phyloP scores from a whole-genome alignment of 2,113 vertebrate genomes.

The Neomonachus schauinslandi region DNA sequence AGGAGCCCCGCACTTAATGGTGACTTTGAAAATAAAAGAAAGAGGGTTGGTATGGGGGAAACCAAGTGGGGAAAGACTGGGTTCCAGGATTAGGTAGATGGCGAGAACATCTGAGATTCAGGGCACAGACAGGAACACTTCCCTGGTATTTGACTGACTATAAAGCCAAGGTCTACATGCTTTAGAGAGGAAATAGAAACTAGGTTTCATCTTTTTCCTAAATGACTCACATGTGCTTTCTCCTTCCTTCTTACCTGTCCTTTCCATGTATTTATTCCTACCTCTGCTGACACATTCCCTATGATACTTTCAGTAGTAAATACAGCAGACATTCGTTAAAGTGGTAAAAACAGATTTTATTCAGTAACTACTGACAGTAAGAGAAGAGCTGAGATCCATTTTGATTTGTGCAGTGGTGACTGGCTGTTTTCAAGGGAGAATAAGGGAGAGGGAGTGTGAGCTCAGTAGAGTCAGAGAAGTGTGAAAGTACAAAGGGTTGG shows the following conservation, averaged over 20 bases:
- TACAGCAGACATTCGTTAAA: not conserved
- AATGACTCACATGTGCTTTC: not conserved
- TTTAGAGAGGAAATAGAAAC: not conserved
- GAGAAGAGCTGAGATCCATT: not conserved
- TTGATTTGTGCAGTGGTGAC: not conserved
- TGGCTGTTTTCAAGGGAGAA: no score
- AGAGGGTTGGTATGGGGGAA: not conserved
- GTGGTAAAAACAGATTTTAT: not conserved
- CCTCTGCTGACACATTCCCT: not conserved
- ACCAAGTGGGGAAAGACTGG: not conserved
- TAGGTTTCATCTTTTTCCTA: no score
- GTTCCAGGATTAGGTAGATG: not conserved
- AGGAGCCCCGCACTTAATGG: not conserved
- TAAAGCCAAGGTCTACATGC: fast-evolving
- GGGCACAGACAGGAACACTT: not conserved
- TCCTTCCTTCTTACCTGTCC: not conserved
- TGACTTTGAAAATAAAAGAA: not conserved
- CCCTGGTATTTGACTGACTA: not conserved
- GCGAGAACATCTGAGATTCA: not conserved
- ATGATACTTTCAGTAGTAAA: not conserved
- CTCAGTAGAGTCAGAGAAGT: not conserved
- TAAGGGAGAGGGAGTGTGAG: not conserved
- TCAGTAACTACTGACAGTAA: not conserved
- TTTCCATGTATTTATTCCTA: not conserved
- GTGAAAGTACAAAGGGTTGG: not conserved